Conservation (phyloP, 2,888 invertebrate species). For the Yponomeuta evonymella region DNA sequence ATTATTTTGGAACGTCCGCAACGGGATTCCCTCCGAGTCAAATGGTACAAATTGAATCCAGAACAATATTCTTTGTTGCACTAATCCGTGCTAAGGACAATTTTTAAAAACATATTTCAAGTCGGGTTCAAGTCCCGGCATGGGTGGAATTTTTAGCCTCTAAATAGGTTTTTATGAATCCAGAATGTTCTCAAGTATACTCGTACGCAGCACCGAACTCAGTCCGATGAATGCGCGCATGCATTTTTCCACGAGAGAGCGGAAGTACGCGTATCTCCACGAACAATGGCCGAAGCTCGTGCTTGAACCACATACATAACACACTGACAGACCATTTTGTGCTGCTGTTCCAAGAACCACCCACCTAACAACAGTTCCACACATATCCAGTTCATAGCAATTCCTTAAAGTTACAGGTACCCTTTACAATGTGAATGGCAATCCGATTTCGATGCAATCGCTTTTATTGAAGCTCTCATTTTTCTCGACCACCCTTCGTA, state of each 20-base stretch:
- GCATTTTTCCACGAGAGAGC: constrained; percentile 75
- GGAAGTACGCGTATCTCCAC: constrained; percentile 66
- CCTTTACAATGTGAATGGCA: neutral
- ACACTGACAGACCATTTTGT: constrained; percentile 51
- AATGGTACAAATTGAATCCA: neutral
- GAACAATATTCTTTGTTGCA: neutral
- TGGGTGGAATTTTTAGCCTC: no score
- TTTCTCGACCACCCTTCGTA: neutral
- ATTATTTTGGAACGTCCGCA: neutral
- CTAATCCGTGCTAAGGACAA: no score
- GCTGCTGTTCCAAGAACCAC: constrained; percentile 52
- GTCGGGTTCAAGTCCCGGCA: no score
- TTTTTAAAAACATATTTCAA: no score
- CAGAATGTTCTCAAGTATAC: neutral
- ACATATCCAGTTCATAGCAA: neutral
- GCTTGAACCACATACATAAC: constrained; percentile 49
- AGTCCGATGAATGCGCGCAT: neutral
- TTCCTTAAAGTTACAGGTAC: neutral
- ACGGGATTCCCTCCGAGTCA: neutral
- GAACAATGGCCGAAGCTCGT: constrained; percentile 61
- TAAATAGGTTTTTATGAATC: neutral
- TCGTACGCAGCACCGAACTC: neutral
- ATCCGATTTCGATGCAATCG: neutral
- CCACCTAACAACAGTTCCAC: neutral
- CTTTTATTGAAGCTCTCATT: neutral